Percentiles rank a stretch among this genome's conserved stretches.
Conservation (phyloP, 2,797 vertebrate genomes). For the Odontamblyopus lacepedii region DNA sequence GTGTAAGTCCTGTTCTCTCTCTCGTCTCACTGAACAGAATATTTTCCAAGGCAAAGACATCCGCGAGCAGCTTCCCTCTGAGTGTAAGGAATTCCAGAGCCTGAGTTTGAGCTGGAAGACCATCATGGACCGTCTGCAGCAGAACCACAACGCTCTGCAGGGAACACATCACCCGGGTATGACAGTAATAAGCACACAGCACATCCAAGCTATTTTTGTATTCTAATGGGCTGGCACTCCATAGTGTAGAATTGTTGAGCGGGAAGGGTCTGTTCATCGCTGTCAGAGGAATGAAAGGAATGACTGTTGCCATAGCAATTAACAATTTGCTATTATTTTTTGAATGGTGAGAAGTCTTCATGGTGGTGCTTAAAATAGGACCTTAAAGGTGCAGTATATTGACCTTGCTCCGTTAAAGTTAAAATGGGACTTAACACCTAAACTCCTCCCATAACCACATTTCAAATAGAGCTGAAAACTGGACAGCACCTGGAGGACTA, state of each 20-base stretch:
- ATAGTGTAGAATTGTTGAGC: neutral
- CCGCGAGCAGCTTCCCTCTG: constrained; percentile 83
- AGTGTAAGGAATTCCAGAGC: constrained; percentile 81
- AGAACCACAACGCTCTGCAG: constrained; percentile 80
- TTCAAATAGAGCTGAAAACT: no score
- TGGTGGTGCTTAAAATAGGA: no score
- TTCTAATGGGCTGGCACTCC: neutral
- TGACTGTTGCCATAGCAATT: no score
- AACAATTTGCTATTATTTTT: no score
- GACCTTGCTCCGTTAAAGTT: no score
- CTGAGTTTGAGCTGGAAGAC: constrained; percentile 83
- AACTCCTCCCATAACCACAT: no score
- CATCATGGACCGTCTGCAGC: constrained; percentile 78
- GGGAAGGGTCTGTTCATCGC: no score
- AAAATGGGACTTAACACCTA: no score
- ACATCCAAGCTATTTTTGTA: neutral
- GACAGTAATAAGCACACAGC: constrained; percentile 5
- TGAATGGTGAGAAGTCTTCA: no score
- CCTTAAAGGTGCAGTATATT: no score
- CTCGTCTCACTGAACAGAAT: constrained; percentile 70
- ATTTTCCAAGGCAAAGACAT: constrained; percentile 91
- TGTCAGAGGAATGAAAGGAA: no score
- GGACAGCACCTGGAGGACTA: no score
- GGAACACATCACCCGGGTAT: constrained; percentile 85
- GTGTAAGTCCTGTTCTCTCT: neutral